phyloP scores from a whole-genome alignment of 2,888 invertebrate genomes.

The Encarsia formosa region DNA sequence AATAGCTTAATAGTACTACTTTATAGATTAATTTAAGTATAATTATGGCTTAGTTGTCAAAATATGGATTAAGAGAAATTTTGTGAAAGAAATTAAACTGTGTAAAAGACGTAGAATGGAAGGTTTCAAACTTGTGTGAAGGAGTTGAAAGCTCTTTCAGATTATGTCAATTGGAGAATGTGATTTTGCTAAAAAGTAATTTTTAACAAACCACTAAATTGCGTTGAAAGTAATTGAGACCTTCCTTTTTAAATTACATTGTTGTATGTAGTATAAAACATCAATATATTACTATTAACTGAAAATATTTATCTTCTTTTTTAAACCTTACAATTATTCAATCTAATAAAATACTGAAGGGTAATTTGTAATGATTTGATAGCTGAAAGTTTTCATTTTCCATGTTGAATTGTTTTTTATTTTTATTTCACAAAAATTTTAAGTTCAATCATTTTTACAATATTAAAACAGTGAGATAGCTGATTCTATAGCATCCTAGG shows the following conservation, averaged over 20 bases:
- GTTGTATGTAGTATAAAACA: slow-evolving; percentile 25
- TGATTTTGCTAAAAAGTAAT: too few species aligned
- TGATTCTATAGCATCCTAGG: too few species aligned
- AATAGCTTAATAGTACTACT: slow-evolving; percentile 20
- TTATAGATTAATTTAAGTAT: slow-evolving; percentile 14
- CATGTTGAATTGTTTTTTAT: too few species aligned
- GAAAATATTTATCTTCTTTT: background rate
- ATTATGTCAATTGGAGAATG: too few species aligned
- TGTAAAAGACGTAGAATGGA: slow-evolving; percentile 13
- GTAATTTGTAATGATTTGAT: too few species aligned
- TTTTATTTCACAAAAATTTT: too few species aligned
- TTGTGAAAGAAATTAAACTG: slow-evolving; percentile 5
- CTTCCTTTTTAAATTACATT: slow-evolving; percentile 19
- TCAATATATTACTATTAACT: slow-evolving; percentile 24
- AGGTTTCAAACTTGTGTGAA: slow-evolving; percentile 16
- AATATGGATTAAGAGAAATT: slow-evolving; percentile 2
- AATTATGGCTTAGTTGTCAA: slow-evolving; percentile 9
- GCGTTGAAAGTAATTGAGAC: slow-evolving; percentile 17
- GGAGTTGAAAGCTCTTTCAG: too few species aligned
- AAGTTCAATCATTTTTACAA: too few species aligned
- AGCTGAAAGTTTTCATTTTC: too few species aligned
- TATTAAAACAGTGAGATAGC: too few species aligned
- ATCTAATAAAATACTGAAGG: too few species aligned
- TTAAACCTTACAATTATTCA: background rate
- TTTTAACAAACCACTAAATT: too few species aligned